Evolutionary conservation across 35 echinoderm and acorn worm genomes (phyloP).

Genomic region (Acanthaster planci): DNA sequence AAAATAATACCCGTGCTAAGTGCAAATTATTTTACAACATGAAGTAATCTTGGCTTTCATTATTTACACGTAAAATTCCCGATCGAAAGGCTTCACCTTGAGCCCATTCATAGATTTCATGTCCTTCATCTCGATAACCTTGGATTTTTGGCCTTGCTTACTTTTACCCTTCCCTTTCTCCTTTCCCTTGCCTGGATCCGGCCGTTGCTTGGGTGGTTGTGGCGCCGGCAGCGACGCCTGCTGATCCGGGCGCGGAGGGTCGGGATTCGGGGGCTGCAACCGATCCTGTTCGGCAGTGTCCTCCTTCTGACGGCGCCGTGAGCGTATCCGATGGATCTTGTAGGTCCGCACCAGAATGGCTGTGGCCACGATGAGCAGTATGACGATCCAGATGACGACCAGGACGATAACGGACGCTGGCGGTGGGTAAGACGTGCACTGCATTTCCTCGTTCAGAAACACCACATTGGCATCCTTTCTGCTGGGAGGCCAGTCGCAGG

Average conservation of each 20-base stretch:
- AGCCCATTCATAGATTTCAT: conserved; percentile 1
- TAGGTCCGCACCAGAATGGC: neutral
- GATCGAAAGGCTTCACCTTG: conserved; percentile 11
- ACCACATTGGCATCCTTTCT: neutral
- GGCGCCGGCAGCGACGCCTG: neutral
- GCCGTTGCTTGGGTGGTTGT: neutral
- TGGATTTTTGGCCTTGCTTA: neutral
- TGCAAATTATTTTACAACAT: neutral
- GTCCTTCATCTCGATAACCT: conserved; percentile 18
- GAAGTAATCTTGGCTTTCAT: neutral
- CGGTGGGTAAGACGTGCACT: neutral
- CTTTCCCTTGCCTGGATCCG: neutral
- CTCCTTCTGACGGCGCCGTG: neutral
- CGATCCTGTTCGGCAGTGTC: neutral
- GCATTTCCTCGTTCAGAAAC: neutral
- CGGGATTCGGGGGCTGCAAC: neutral
- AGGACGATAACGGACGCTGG: neutral
- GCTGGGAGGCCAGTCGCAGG: conserved; percentile 4
- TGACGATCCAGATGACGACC: conserved; percentile 10
- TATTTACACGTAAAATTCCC: conserved; percentile 14
- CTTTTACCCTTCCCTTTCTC: neutral
- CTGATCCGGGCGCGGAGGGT: too few species aligned
- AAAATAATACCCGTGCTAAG: conserved; percentile 13
- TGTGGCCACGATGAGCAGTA: conserved; percentile 1
- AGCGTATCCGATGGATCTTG: conserved; percentile 12